These are phyloP conservation scores for Pachymerium ferrugineum DNA, from an alignment of 2,888 invertebrate genomes.

Conservation along the genomic window DNA sequence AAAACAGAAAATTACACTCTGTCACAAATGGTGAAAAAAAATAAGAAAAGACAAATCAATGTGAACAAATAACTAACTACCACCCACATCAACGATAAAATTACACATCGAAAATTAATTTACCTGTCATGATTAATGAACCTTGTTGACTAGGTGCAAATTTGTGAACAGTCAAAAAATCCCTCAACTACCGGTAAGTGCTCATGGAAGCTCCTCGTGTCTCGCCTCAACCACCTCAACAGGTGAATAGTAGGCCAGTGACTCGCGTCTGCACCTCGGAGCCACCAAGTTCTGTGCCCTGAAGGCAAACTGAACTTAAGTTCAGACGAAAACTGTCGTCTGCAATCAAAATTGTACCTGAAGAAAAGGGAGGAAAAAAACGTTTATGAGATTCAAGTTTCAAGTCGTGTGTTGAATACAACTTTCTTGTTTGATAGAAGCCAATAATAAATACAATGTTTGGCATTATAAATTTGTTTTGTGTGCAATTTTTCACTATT, in stretches of 20 bases:
- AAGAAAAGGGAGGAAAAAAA: background rate
- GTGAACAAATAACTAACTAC: too few species aligned
- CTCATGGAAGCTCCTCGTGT: background rate
- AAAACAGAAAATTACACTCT: too few species aligned
- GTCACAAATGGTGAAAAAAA: too few species aligned
- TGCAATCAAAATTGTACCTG: background rate
- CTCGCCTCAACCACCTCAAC: conserved; percentile 2
- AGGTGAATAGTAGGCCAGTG: conserved; percentile 2
- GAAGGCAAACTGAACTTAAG: background rate
- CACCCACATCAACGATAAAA: too few species aligned
- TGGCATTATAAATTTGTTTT: background rate
- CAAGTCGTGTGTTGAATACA: too few species aligned
- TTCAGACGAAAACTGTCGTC: conserved; percentile 2
- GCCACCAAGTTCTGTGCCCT: background rate
- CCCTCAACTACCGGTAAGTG: background rate
- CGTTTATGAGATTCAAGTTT: too few species aligned
- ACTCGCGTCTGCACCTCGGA: background rate
- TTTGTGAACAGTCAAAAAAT: background rate
- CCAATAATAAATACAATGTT: background rate
- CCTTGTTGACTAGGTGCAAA: background rate
- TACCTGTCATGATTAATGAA: conserved; percentile 2
- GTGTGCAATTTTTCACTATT: background rate
- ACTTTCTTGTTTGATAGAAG: background rate
- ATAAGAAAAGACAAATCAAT: too few species aligned
- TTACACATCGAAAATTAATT: background rate